Percentiles rank a stretch among this genome's conserved stretches.
Evolutionary conservation across 2,888 invertebrate genomes (phyloP).

Genomic region (Sphaerophoria taeniata): DNA sequence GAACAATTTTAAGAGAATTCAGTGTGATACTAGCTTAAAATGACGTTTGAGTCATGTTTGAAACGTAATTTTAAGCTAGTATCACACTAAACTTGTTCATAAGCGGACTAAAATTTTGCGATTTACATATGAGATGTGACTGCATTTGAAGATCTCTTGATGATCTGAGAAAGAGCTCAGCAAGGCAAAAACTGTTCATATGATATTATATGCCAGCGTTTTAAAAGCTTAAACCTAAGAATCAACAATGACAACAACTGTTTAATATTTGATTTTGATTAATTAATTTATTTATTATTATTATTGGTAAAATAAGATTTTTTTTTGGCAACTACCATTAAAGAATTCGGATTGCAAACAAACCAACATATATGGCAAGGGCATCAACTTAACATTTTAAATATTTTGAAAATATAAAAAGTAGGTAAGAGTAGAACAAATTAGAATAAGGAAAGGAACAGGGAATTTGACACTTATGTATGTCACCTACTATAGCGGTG

Average conservation of each 20-base stretch:
- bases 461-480: background rate
- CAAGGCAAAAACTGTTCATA: too few relatives aligned
- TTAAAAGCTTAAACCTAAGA: background rate
- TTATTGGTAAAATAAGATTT: slow-evolving; percentile 1
- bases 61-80: too few relatives aligned
- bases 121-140: too few relatives aligned
- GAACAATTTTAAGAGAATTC: too few relatives aligned
- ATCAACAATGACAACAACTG: background rate
- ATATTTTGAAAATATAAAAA: background rate
- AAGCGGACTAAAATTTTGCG: too few relatives aligned
- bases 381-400: background rate
- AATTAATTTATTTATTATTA: slow-evolving; percentile 8
- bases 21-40: too few relatives aligned
- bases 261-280: background rate
- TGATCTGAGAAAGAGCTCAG: too few relatives aligned
- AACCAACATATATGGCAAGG: background rate
- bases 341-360: background rate
- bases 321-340: slow-evolving; percentile 4
- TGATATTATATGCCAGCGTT: background rate
- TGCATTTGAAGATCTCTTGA: too few relatives aligned
- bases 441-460: slow-evolving; percentile 8
- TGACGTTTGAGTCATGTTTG: too few relatives aligned
- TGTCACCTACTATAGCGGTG: too few relatives aligned
- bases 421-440: background rate
- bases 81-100: too few relatives aligned